Evolutionary conservation across 2,888 invertebrate species (phyloP), one percentile per base, ranked within the genome.

Genomic region (Cepaea hortensis): DNA sequence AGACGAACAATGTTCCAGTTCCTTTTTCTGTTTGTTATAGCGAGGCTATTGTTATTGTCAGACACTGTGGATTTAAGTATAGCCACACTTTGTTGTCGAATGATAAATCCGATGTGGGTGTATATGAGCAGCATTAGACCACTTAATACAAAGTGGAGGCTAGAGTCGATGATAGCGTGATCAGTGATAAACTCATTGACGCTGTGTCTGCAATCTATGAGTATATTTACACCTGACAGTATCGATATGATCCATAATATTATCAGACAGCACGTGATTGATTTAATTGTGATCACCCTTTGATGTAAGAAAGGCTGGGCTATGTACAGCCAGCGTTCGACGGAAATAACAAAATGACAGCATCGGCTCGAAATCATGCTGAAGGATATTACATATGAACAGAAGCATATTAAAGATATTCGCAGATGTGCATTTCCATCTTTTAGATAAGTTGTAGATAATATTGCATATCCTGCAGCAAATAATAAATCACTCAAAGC

Each of bases 321-420:
- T 46, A 76, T 76, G 50, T 76, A 76, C 9, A 76, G 11, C 76
- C 76, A 76, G 13, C 76, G 76, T 23, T 76, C 76, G 7, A 76
- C 48, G 3, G 76, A 76, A 50, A 76, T 50, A 3, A 76, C 15
- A 13, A 76, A 72, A 72, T 72, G 72, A 23, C 23, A 23, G 11
- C 72, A 72, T 5, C 72, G 72, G 23, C 72, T 72, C 0, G 23
- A 72, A 4, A 23, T 72, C 72, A 72, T 72, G n/a, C 55, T 61
- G 48, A 61, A 79, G 2, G 50, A n/a, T 15, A 79, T 20, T 11
- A 61, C 13, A 61, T 50, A 79, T 20, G n/a, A 23, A 55, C n/a
- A n/a, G 3, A n/a, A 3, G 11, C 72, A 72, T 72, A 6, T 5
- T 23, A 23, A 4, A 23, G 55, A 6, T 73, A 83, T 20, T 75